Conservation (phyloP, 2,797 vertebrate genomes). For the Urocyon cinereoargenteus region DNA sequence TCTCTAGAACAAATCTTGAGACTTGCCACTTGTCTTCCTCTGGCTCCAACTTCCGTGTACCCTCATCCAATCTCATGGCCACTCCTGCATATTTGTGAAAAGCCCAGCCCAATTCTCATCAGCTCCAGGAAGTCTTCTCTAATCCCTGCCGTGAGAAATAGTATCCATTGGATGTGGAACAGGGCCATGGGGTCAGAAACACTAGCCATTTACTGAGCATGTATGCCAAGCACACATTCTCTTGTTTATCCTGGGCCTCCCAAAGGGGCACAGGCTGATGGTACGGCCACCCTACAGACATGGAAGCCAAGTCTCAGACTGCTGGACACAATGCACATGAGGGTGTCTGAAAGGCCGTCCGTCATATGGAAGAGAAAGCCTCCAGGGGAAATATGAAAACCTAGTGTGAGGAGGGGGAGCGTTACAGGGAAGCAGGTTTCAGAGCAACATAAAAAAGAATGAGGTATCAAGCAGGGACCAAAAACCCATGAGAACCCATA, state of each 20-base stretch:
- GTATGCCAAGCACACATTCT: neutral
- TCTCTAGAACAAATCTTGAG: neutral
- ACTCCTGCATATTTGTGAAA: neutral
- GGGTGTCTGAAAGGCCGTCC: neutral
- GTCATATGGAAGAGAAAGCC: neutral
- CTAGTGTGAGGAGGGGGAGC: neutral
- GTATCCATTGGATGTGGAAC: neutral
- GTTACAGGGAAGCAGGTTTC: neutral
- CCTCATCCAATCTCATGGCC: neutral
- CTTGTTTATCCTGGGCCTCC: neutral
- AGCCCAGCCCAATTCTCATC: neutral
- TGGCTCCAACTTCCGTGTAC: neutral
- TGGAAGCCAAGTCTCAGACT: neutral
- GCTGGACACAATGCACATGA: fast-evolving
- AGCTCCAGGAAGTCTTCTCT: neutral
- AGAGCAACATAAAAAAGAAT: neutral
- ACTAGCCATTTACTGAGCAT: neutral
- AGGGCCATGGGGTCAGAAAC: neutral
- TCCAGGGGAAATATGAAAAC: neutral
- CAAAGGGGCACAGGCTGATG: neutral
- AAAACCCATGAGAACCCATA: neutral
- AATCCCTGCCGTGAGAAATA: neutral
- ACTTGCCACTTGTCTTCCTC: neutral
- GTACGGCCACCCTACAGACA: neutral
- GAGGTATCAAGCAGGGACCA: neutral